A percentile compares a stretch with the other conserved stretches of the same genome.
phyloP scores from a whole-genome alignment of 2,113 vertebrate genomes.

The Lathamus discolor region DNA sequence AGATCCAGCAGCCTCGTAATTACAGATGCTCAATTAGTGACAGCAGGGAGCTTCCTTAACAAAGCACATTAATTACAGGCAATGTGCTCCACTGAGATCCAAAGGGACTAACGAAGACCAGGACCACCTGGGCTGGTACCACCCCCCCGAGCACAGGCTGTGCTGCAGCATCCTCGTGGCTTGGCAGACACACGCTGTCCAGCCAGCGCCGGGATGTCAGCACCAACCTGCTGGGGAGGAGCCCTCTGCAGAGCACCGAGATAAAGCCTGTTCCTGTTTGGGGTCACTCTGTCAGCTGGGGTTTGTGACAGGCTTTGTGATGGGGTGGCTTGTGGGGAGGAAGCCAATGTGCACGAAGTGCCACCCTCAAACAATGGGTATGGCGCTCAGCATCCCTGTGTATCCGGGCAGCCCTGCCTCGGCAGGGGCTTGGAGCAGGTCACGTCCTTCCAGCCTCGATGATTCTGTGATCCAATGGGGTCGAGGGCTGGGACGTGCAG shows the following conservation, averaged over 20 bases:
- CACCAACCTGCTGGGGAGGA: background rate
- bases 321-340: rapidly evolving
- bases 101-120: background rate
- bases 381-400: background rate
- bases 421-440: background rate
- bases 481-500: rapidly evolving
- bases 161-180: background rate
- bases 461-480: background rate
- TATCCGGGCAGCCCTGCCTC: background rate
- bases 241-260: background rate
- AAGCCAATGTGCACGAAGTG: background rate
- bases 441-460: background rate
- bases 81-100: background rate
- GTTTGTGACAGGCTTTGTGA: background rate
- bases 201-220: background rate
- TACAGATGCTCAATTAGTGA: constrained; percentile 24
- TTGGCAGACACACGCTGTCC: background rate
- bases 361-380: rapidly evolving
- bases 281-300: background rate
- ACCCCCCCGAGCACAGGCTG: background rate
- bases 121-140: background rate
- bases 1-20: background rate
- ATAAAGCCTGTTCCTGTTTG: background rate
- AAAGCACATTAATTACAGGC: constrained; percentile 30
- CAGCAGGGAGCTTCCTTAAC: background rate